Evolutionary conservation across 2,888 invertebrate genomes (phyloP), one percentile per base, ranked within the genome.

Genomic region (Polylopha cassiicola): DNA sequence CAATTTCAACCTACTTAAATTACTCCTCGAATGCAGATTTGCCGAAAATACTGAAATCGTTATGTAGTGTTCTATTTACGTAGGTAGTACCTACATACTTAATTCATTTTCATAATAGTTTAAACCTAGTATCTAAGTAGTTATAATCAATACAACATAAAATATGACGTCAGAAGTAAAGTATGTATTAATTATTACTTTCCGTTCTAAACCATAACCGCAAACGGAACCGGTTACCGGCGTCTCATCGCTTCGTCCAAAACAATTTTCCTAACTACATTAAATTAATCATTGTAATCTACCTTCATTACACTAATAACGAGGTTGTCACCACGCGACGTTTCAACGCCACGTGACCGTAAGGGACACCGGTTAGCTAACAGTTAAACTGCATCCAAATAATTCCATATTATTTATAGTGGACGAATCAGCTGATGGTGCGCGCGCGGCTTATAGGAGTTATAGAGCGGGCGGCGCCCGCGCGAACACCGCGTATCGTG

Each of bases 341-440:
- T 32, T 32, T 14, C 9, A 27, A 10, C 21, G 22, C 28, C 39
- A 41, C 41, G 32, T 30, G 22, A 27, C 29, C 22, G 29, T 24
- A 27, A 38, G 26, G 33, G 43, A 33, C 15, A 37, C 46, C 50
- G 41, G 51, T 55, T 49, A 49, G 46, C 49, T 57, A 56, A 48
- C 56, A 53, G 51, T 59, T 56, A 55, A 66, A 67, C 57, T 73
- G 73, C 73, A 77, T 73, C 62, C 65, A 62, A 67, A 68, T 72
- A 65, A 73, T 77, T 74, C 68, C 61, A 63, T 71, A 82, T 80
- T 84, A 84, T 85, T 81, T 80, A 81, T 84, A 84, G 84, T 76
- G 65, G 63, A 48, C 65, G 62, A 65, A 80, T 80, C 85, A 79
- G 84, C 85, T 82, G 80, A 67, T 61, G 51, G 52, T 50, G 50